These are phyloP conservation scores for Diplodus sargus DNA, from an alignment of 2,797 vertebrate species.

Conservation along the genomic window DNA sequence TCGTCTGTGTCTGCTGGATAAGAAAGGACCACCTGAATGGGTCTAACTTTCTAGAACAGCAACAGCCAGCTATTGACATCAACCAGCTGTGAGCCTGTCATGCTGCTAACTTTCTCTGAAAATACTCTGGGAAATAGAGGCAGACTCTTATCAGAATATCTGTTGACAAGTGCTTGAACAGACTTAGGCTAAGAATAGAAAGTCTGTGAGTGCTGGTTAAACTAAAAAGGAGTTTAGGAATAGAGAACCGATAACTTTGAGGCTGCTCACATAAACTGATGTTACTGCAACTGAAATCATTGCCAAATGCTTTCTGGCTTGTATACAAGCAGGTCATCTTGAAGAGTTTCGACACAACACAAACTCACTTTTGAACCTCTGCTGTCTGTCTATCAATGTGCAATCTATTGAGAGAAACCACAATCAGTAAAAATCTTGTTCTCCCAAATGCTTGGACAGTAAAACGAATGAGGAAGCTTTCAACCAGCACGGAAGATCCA, in stretches of 20 bases:
- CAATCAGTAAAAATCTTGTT: no score
- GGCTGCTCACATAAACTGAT: background rate
- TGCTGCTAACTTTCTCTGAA: conserved; percentile 37
- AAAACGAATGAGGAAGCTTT: no score
- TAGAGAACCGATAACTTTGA: background rate
- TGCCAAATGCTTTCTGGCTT: background rate
- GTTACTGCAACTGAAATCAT: background rate
- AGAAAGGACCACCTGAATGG: conserved; percentile 45
- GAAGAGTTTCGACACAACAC: background rate
- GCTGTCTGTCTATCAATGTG: no score
- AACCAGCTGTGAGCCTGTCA: conserved; percentile 34
- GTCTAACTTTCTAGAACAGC: conserved; percentile 45
- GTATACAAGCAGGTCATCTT: background rate
- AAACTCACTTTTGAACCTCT: background rate
- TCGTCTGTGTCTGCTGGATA: conserved; percentile 43
- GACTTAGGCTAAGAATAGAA: background rate
- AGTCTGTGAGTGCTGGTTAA: background rate
- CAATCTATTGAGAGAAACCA: no score
- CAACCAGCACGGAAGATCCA: no score
- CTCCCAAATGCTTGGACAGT: no score
- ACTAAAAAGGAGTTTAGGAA: background rate
- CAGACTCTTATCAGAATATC: conserved; percentile 31
- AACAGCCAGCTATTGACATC: conserved; percentile 34
- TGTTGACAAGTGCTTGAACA: background rate
- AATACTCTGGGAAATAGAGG: conserved; percentile 23